These are phyloP conservation scores for Pseudomyrmex concolor DNA, from an alignment of 1,140 invertebrate genomes.

Conservation along the genomic window DNA sequence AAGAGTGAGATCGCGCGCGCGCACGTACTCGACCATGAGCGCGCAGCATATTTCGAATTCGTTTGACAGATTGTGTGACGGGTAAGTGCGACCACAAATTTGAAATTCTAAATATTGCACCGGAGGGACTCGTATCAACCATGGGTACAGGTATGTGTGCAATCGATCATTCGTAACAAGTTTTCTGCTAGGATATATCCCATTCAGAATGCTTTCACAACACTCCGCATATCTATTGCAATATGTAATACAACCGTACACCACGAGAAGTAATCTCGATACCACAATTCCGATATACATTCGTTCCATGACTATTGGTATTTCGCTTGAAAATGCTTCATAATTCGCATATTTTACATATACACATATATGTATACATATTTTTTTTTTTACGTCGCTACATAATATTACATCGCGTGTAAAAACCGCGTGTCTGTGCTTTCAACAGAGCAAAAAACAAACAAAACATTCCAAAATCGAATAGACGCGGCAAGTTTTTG, in stretches of 20 bases:
- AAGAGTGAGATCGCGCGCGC: too few species aligned
- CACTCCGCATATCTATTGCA: conserved; percentile 15
- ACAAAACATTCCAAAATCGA: too few species aligned
- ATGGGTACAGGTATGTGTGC: conserved; percentile 23
- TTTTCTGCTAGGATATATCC: conserved; percentile 40
- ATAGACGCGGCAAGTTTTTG: neutral
- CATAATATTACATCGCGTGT: too few species aligned
- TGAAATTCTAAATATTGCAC: conserved; percentile 60
- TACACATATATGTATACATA: too few species aligned
- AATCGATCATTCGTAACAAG: conserved; percentile 61
- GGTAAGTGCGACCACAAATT: conserved; percentile 50
- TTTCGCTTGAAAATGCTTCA: neutral
- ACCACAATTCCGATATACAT: neutral
- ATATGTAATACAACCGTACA: conserved; percentile 17
- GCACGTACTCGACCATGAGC: neutral
- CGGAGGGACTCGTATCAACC: conserved; percentile 9
- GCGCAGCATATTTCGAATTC: conserved; percentile 42
- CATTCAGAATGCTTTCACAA: conserved; percentile 34
- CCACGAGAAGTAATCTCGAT: conserved; percentile 7
- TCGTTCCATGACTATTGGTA: neutral
- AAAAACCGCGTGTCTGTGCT: too few species aligned
- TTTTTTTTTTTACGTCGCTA: too few species aligned
- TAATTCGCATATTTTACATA: neutral
- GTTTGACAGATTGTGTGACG: conserved; percentile 53
- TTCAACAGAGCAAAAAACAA: too few species aligned